Evolutionary conservation across 1,140 invertebrate species (phyloP).

Genomic region (Trinorchestia longiramus): DNA sequence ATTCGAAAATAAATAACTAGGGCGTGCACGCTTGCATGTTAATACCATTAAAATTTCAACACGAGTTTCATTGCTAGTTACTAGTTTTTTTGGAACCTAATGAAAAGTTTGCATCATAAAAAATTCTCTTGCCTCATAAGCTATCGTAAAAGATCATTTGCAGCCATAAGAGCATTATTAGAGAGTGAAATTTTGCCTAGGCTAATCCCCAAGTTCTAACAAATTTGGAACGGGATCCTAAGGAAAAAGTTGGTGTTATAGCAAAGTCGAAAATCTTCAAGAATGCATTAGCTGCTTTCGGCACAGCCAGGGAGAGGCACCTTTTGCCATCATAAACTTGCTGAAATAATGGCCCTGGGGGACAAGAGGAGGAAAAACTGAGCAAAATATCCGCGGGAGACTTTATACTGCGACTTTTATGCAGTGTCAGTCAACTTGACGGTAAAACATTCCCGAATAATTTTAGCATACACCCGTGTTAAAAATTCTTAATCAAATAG

Average conservation of each 20-base stretch:
- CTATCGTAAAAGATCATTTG: neutral
- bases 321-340: neutral
- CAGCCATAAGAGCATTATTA: neutral
- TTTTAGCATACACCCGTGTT: neutral
- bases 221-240: neutral
- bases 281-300: neutral
- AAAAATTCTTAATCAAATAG: neutral
- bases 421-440: slow-evolving; percentile 6
- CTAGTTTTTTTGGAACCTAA: neutral
- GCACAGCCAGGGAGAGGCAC: neutral
- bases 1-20: neutral
- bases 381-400: neutral
- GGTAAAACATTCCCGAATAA: neutral
- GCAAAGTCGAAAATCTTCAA: slow-evolving; percentile 1
- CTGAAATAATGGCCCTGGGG: neutral
- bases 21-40: too few relatives aligned
- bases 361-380: neutral
- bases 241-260: neutral
- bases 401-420: neutral
- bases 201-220: neutral
- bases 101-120: neutral
- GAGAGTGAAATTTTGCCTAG: neutral
- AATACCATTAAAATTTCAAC: neutral
- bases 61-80: neutral
- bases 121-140: neutral